Evolutionary conservation across 23 tunicate species (phyloP).

Genomic region (Diplosoma virens): DNA sequence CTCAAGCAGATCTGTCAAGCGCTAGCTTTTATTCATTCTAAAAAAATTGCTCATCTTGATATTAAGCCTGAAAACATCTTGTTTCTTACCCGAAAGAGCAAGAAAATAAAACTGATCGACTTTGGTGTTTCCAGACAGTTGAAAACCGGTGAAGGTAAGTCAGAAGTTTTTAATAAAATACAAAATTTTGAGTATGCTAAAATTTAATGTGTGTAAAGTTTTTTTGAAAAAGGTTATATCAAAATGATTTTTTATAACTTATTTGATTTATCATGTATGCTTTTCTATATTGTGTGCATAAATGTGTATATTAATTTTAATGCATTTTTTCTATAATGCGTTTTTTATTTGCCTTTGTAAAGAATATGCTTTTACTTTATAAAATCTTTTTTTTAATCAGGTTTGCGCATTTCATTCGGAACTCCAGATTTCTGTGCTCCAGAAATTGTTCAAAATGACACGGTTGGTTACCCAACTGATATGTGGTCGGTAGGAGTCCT

Average conservation of each 20-base stretch:
- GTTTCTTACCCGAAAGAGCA: constrained; percentile 73
- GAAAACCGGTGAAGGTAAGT: constrained; percentile 90
- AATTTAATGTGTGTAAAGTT: neutral
- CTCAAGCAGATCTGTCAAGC: constrained; percentile 88
- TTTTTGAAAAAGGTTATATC: neutral
- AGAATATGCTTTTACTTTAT: too few species aligned
- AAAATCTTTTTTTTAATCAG: too few species aligned
- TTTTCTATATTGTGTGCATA: too few species aligned
- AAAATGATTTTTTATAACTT: neutral
- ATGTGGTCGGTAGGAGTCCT: constrained; percentile 96
- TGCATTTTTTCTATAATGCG: too few species aligned
- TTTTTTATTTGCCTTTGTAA: too few species aligned
- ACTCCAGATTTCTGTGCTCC: constrained; percentile 96
- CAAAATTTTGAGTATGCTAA: neutral
- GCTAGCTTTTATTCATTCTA: constrained; percentile 67
- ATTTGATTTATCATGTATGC: too few species aligned
- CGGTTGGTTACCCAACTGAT: constrained; percentile 80
- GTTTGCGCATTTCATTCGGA: constrained; percentile 70
- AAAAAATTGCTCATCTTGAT: constrained; percentile 88
- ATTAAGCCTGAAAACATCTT: constrained; percentile 89
- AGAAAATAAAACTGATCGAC: constrained; percentile 82
- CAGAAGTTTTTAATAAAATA: neutral
- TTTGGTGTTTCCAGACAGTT: constrained; percentile 79
- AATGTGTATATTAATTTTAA: too few species aligned
- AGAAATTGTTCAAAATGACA: constrained; percentile 84